phyloP scores from a whole-genome alignment of 30 jellyfish, hydroid and myxozoan species.

The Chrysaora quinquecirrha region DNA sequence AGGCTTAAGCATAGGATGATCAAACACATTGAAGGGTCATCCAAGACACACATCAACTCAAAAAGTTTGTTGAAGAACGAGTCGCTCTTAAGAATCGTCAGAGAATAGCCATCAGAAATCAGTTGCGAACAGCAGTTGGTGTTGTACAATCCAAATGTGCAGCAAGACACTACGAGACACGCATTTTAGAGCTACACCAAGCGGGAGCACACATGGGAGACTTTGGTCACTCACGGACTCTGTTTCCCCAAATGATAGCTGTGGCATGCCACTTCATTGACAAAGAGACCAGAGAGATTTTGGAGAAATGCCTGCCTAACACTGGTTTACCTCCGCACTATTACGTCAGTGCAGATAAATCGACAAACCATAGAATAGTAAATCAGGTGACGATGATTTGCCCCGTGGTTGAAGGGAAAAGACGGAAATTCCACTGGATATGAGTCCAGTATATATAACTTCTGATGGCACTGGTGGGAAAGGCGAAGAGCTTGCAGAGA shows the following conservation, averaged over 20 bases:
- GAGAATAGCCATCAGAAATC: constrained; percentile 11
- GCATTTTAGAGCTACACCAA: constrained; percentile 34
- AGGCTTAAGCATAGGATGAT: neutral
- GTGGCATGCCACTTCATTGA: constrained; percentile 31
- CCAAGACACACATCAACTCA: neutral
- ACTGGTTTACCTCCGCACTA: constrained; percentile 58
- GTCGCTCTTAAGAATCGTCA: neutral
- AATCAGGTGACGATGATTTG: neutral
- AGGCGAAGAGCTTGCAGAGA: constrained; percentile 24
- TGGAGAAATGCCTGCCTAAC: constrained; percentile 24
- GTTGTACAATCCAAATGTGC: constrained; percentile 27
- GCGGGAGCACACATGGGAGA: constrained; percentile 39
- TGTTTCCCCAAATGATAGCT: constrained; percentile 27
- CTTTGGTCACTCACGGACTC: constrained; percentile 45
- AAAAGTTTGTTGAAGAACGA: neutral
- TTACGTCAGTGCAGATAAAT: too few relatives aligned
- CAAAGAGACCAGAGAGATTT: constrained; percentile 15
- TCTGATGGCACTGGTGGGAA: constrained; percentile 16
- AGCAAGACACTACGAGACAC: constrained; percentile 20
- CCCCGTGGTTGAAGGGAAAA: neutral
- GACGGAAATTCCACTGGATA: neutral
- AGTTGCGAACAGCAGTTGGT: constrained; percentile 21
- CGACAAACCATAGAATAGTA: constrained; percentile 38
- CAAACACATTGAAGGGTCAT: neutral
- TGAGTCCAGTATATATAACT: neutral